Percentiles rank a stretch among this genome's conserved stretches.
Evolutionary conservation across 2,113 vertebrate species (phyloP).

Genomic region (Reinhardtius hippoglossoides): DNA sequence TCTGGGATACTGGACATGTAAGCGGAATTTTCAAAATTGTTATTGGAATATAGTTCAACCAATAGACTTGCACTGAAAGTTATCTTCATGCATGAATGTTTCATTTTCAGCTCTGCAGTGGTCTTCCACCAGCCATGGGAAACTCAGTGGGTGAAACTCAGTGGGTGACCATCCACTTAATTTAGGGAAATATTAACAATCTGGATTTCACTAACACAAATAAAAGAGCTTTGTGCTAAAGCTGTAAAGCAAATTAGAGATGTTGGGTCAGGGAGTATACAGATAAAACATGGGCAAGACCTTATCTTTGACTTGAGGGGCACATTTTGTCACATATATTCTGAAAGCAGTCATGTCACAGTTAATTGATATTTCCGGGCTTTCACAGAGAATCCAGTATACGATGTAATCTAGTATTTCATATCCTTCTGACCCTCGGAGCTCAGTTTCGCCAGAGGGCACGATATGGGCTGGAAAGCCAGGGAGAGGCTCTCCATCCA

Average conservation of each 20-base stretch:
- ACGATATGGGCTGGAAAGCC: slow-evolving; percentile 46
- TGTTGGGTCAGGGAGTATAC: not conserved
- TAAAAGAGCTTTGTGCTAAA: slow-evolving; percentile 27
- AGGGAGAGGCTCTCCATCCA: slow-evolving; percentile 53
- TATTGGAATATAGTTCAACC: slow-evolving; percentile 25
- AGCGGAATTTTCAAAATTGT: slow-evolving; percentile 22
- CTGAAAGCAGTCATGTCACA: slow-evolving; percentile 8
- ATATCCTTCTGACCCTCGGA: slow-evolving; percentile 48
- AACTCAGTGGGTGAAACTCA: not conserved
- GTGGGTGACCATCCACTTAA: not conserved
- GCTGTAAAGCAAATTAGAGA: not conserved
- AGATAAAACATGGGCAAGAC: too few species aligned
- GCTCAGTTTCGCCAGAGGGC: slow-evolving; percentile 49
- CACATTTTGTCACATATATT: slow-evolving; percentile 23
- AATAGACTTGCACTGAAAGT: not conserved
- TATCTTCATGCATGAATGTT: too few species aligned
- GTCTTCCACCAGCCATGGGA: not conserved
- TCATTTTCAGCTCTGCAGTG: too few species aligned
- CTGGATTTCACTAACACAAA: slow-evolving; percentile 2
- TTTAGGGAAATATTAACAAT: slow-evolving; percentile 11
- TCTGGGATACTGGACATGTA: slow-evolving; percentile 13
- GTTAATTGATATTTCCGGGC: slow-evolving; percentile 13
- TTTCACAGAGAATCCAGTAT: slow-evolving; percentile 27
- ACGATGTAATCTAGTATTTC: slow-evolving; percentile 51
- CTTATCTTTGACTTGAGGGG: slow-evolving; percentile 2